Evolutionary conservation across 2,888 invertebrate species (phyloP).

Genomic region (Drosophila nr. perissopoda): DNA sequence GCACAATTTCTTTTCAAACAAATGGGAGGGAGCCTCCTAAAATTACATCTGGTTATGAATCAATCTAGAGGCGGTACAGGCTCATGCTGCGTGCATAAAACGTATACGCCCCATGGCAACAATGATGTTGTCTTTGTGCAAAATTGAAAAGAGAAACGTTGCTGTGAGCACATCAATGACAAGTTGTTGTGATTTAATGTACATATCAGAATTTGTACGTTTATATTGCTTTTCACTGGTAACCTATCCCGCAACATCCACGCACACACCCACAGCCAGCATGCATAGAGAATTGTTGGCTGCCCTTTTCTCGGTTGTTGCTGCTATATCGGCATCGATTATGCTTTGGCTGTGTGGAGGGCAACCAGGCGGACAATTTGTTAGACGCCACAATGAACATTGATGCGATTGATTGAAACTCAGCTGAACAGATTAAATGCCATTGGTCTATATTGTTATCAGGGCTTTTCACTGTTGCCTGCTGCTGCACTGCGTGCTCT

Average conservation of each 20-base stretch:
- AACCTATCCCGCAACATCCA: constrained; percentile 21
- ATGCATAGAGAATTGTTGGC: constrained; percentile 1
- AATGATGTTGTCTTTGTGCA: constrained; percentile 64
- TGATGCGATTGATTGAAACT: constrained; percentile 79
- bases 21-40: background rate
- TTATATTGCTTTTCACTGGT: constrained; percentile 62
- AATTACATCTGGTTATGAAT: constrained; percentile 15
- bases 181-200: constrained; percentile 72
- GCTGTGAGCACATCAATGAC: constrained; percentile 49
- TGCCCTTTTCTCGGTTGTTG: constrained; percentile 54
- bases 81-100: constrained; percentile 10
- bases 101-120: constrained; percentile 48
- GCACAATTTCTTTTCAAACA: background rate
- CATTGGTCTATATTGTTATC: constrained; percentile 59
- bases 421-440: constrained; percentile 72
- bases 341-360: constrained; percentile 49
- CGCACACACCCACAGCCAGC: background rate
- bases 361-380: constrained; percentile 72
- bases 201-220: constrained; percentile 64
- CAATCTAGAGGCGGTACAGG: constrained; percentile 14
- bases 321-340: constrained; percentile 66
- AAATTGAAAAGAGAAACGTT: constrained; percentile 62
- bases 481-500: background rate
- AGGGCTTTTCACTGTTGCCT: constrained; percentile 2
- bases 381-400: constrained; percentile 77